Evolutionary conservation across 2,113 vertebrate genomes (phyloP).

Genomic region (Leucopsar rothschildi): DNA sequence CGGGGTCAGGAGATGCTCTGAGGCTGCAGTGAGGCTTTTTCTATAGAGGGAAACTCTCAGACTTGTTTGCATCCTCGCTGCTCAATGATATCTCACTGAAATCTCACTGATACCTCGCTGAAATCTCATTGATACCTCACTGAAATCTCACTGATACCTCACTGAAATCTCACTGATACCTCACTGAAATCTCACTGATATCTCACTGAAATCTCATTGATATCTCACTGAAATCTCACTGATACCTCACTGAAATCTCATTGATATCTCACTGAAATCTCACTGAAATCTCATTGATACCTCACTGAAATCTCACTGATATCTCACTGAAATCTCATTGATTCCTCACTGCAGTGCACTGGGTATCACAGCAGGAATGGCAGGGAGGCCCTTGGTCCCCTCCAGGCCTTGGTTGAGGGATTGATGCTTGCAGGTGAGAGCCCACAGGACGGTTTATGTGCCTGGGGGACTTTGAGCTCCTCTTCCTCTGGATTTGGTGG

Average conservation of each 20-base stretch:
- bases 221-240: background rate
- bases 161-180: background rate
- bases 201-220: no score
- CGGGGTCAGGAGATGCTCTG: fast-evolving
- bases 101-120: background rate
- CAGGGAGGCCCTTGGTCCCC: background rate
- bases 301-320: background rate
- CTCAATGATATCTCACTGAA: background rate
- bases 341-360: background rate
- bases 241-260: no score
- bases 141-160: background rate
- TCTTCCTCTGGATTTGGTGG: background rate
- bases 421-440: background rate
- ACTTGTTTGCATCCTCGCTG: background rate
- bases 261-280: background rate
- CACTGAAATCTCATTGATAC: no score
- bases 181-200: background rate
- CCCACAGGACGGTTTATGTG: fast-evolving
- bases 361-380: background rate
- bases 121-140: background rate
- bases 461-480: background rate
- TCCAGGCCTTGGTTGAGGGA: background rate
- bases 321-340: background rate
- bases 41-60: background rate
- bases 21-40: background rate